phyloP scores from a whole-genome alignment of 1,140 invertebrate species.

The Harpegnathos saltator region DNA sequence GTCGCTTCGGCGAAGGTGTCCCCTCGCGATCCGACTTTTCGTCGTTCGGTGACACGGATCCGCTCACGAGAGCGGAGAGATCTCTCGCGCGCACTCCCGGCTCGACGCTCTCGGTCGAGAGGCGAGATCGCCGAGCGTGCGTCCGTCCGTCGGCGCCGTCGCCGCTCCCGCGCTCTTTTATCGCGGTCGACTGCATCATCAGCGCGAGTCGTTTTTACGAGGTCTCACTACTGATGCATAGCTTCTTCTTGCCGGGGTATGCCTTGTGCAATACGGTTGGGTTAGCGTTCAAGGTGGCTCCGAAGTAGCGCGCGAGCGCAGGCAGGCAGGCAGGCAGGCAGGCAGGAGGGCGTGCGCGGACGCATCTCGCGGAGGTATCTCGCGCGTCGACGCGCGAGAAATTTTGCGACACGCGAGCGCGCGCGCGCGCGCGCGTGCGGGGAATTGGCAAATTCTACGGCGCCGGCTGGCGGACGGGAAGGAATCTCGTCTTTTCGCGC shows the following conservation, averaged over 20 bases:
- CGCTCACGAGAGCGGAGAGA: slow-evolving; percentile 26
- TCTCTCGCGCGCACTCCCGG: slow-evolving; percentile 1
- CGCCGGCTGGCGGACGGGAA: no score
- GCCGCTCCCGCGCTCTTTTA: not conserved
- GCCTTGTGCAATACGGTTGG: slow-evolving; percentile 10
- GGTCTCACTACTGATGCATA: slow-evolving; percentile 1
- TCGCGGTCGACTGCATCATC: slow-evolving; percentile 44
- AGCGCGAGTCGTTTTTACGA: slow-evolving; percentile 31
- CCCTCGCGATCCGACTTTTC: slow-evolving; percentile 32
- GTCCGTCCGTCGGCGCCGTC: not conserved
- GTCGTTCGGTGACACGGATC: slow-evolving; percentile 25
- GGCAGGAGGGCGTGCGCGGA: no score
- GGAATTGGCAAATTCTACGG: no score
- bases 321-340: no score
- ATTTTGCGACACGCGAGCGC: no score
- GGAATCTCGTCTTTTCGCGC: no score
- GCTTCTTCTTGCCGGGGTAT: slow-evolving; percentile 34
- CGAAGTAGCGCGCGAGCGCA: slow-evolving; percentile 9
- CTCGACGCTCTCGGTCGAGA: no score
- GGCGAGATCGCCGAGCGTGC: no score
- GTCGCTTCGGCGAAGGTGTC: slow-evolving; percentile 24
- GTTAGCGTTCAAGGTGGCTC: not conserved
- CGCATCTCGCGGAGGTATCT: no score
- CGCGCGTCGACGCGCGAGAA: no score
- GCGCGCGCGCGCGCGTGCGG: no score